Conservation (phyloP, 2,888 invertebrate genomes). For the Synanthedon vespiformis region DNA sequence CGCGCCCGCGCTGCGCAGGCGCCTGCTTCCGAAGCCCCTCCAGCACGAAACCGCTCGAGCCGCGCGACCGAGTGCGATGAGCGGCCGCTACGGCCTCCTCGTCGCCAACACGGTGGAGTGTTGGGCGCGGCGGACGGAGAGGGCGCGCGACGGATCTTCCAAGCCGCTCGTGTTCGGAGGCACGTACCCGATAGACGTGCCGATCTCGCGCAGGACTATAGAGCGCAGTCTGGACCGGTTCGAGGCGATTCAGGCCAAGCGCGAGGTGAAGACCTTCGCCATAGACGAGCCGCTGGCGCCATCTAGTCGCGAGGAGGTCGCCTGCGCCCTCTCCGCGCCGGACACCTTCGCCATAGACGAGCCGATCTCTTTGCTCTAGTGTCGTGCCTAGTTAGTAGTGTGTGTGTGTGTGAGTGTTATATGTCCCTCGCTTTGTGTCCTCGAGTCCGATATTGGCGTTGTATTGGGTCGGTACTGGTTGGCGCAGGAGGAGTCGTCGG, state of each 20-base stretch:
- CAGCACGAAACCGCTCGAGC: conserved; percentile 20
- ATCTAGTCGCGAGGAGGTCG: conserved; percentile 3
- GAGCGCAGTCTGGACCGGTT: conserved; percentile 61
- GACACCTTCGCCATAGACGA: conserved; percentile 71
- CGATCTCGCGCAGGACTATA: conserved; percentile 52
- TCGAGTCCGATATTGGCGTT: neutral
- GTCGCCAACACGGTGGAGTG: conserved; percentile 74
- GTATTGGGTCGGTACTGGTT: neutral
- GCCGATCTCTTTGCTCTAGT: conserved; percentile 38
- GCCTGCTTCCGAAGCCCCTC: conserved; percentile 6
- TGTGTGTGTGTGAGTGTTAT: neutral
- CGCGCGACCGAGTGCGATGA: conserved; percentile 19
- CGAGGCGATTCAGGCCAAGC: conserved; percentile 42
- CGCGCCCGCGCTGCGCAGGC: conserved; percentile 6
- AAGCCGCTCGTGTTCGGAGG: conserved; percentile 85
- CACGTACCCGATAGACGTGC: conserved; percentile 87
- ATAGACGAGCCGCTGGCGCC: conserved; percentile 62
- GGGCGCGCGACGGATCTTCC: conserved; percentile 38
- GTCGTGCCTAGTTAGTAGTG: neutral
- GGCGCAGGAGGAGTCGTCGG: conserved; percentile 7
- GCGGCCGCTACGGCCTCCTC: conserved; percentile 47
- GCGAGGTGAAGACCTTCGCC: conserved; percentile 45
- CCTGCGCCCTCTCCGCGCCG: conserved; percentile 44
- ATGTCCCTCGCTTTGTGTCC: neutral
- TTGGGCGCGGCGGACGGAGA: conserved; percentile 70